Conservation (phyloP, 1,140 invertebrate species). For the Cyclargus thomasi region DNA sequence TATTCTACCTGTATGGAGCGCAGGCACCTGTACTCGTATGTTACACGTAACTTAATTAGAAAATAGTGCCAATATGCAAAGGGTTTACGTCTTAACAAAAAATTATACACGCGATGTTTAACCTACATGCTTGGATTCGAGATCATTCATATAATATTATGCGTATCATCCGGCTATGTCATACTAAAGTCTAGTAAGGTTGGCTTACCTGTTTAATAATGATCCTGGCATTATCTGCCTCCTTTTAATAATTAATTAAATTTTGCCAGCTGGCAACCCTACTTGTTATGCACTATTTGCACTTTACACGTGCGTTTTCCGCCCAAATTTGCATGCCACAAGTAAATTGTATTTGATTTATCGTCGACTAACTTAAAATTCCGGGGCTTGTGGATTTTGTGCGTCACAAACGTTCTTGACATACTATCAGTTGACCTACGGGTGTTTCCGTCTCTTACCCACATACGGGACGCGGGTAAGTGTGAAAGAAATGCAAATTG, state of each 20-base stretch:
- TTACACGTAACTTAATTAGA: too few relatives aligned
- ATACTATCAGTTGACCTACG: slow-evolving; percentile 33
- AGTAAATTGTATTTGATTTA: background rate
- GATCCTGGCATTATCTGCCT: background rate
- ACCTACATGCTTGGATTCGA: too few relatives aligned
- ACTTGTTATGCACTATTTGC: background rate
- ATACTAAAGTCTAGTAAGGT: too few relatives aligned
- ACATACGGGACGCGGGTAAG: background rate
- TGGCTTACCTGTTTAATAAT: too few relatives aligned
- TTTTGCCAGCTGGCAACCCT: background rate
- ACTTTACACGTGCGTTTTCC: background rate
- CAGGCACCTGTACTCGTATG: too few relatives aligned
- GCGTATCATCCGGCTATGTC: too few relatives aligned
- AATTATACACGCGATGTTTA: too few relatives aligned
- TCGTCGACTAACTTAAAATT: background rate
- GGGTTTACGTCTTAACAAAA: too few relatives aligned
- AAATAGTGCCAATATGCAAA: too few relatives aligned
- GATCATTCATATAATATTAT: too few relatives aligned
- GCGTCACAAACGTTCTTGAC: slow-evolving; percentile 57
- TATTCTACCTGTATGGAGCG: too few relatives aligned
- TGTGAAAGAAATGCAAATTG: slow-evolving; percentile 5
- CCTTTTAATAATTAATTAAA: too few relatives aligned
- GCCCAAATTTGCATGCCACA: background rate
- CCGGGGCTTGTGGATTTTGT: slow-evolving; percentile 21
- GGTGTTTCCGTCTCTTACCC: slow-evolving; percentile 13